Evolutionary conservation across 2,797 vertebrate species (phyloP).

Genomic region (Dromococcyx pavoninus): DNA sequence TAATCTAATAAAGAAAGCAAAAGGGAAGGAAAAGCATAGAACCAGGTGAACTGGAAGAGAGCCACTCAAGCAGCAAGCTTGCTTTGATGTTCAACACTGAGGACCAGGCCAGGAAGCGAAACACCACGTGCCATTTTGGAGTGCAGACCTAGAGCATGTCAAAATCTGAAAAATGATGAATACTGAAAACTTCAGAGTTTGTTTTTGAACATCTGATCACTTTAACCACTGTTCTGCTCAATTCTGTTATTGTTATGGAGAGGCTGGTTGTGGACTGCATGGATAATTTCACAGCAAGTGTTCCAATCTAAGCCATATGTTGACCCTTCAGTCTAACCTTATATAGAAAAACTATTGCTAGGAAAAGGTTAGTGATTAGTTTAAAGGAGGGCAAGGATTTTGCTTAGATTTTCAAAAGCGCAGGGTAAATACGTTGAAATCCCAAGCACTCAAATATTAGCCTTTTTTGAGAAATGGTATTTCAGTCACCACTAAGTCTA

Average conservation of each 20-base stretch:
- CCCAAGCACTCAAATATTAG: neutral
- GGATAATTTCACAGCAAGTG: slow-evolving; percentile 15
- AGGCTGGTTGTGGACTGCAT: neutral
- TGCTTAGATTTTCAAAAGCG: slow-evolving; percentile 23
- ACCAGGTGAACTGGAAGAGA: neutral
- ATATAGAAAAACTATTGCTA: neutral
- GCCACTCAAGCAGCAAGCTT: neutral
- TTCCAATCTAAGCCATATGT: slow-evolving; percentile 38
- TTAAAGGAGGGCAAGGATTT: slow-evolving; percentile 17
- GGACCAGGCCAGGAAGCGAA: neutral
- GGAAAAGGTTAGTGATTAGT: slow-evolving; percentile 21
- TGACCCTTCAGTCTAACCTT: slow-evolving; percentile 4
- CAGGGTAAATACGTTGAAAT: slow-evolving; percentile 14
- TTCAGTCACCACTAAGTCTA: neutral
- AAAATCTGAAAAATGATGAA: neutral
- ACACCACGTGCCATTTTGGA: neutral
- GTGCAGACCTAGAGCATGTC: neutral
- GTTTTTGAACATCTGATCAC: slow-evolving; percentile 8
- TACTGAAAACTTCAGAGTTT: neutral
- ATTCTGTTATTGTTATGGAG: neutral
- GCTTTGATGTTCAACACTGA: neutral
- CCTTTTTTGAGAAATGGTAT: slow-evolving; percentile 16
- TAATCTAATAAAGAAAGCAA: neutral
- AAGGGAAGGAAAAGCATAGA: neutral
- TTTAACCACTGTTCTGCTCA: neutral